Evolutionary conservation across 1,140 invertebrate species (phyloP).

Genomic region (Macrobrachium nipponense): DNA sequence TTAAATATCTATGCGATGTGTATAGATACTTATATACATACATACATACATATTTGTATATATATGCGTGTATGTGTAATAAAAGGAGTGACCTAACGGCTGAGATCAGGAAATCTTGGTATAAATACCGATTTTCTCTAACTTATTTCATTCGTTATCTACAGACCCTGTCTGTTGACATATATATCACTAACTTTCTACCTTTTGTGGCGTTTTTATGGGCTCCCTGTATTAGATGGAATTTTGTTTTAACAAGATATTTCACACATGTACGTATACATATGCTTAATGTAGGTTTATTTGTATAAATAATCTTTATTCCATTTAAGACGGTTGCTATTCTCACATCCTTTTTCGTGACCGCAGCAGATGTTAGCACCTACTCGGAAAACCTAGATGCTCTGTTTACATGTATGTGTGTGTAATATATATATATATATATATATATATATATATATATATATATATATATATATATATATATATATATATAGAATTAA

Average conservation of each 20-base stretch:
- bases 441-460: conserved; percentile 31
- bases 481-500: not conserved
- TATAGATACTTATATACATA: conserved; percentile 8
- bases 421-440: conserved; percentile 14
- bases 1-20: too few species aligned
- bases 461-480: conserved; percentile 26
- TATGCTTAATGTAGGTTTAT: conserved; percentile 14
- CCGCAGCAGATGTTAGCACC: too few species aligned
- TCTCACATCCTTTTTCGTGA: too few species aligned
- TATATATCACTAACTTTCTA: too few species aligned
- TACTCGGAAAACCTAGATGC: not conserved
- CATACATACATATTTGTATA: conserved; percentile 13
- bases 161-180: too few species aligned
- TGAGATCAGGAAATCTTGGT: too few species aligned
- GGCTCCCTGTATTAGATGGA: too few species aligned
- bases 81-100: too few species aligned
- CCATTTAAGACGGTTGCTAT: not conserved
- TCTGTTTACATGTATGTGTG: not conserved
- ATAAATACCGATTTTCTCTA: too few species aligned
- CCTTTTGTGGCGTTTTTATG: too few species aligned
- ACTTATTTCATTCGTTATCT: too few species aligned
- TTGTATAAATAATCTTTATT: conserved; percentile 2
- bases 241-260: too few species aligned
- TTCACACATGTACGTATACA: conserved; percentile 2
- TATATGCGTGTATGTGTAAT: conserved; percentile 10